Percentiles rank a stretch among this genome's conserved stretches.
These are phyloP conservation scores for Athripsodes cinereus DNA, from an alignment of 2,888 invertebrate genomes.

Conservation along the genomic window DNA sequence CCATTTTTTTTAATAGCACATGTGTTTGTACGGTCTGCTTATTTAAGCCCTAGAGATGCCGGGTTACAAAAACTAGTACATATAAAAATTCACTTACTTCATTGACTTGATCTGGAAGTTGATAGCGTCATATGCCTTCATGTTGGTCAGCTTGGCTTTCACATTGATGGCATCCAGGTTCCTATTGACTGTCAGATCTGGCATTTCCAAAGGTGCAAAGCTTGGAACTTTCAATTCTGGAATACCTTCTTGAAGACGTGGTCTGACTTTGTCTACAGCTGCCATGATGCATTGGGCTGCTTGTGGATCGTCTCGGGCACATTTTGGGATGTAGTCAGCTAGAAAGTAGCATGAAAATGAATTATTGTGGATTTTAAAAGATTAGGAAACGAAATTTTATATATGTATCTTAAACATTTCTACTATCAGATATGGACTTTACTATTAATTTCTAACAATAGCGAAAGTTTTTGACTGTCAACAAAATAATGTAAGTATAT, in stretches of 20 bases:
- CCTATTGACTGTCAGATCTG: constrained; percentile 62
- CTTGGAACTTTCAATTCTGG: constrained; percentile 60
- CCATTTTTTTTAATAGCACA: too few relatives aligned
- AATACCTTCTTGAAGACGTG: constrained; percentile 55
- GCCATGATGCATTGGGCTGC: constrained; percentile 55
- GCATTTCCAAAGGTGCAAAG: constrained; percentile 63
- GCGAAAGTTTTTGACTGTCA: too few relatives aligned
- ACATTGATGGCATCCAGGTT: constrained; percentile 63
- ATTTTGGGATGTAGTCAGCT: constrained; percentile 60
- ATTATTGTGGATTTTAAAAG: too few relatives aligned
- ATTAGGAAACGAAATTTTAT: too few relatives aligned
- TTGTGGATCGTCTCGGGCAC: constrained; percentile 55
- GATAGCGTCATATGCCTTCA: constrained; percentile 57
- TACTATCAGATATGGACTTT: too few relatives aligned
- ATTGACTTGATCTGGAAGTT: constrained; percentile 59
- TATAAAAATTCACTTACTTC: constrained; percentile 43
- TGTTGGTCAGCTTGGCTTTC: constrained; percentile 59
- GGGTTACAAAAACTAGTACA: too few relatives aligned
- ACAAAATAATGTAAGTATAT: too few relatives aligned
- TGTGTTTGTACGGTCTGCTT: too few relatives aligned
- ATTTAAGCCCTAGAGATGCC: too few relatives aligned
- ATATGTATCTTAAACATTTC: too few relatives aligned
- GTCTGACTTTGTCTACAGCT: constrained; percentile 53
- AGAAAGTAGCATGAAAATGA: too few relatives aligned
- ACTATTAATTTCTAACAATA: too few relatives aligned